These are phyloP conservation scores for Colossoma macropomum DNA, from an alignment of 2,113 vertebrate species.

Conservation along the genomic window DNA sequence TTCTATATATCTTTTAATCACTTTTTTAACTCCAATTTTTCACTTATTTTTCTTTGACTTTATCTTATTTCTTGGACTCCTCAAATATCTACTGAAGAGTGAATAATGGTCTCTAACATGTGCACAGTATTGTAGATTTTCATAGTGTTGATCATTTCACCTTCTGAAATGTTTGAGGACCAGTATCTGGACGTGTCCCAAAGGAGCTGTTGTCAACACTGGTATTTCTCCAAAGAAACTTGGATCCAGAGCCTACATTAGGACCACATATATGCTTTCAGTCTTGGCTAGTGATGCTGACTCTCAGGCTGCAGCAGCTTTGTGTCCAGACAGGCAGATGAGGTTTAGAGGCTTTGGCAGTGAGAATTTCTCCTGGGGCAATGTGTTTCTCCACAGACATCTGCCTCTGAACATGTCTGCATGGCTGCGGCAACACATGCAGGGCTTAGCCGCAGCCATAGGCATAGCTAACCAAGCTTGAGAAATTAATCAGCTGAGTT, in stretches of 20 bases:
- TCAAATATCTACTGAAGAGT: no score
- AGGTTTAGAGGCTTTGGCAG: constrained; percentile 36
- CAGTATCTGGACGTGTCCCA: not conserved
- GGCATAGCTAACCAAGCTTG: constrained; percentile 34
- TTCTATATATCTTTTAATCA: no score
- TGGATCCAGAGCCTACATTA: not conserved
- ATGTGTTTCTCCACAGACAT: constrained; percentile 29
- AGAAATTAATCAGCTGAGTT: constrained; percentile 5
- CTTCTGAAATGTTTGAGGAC: not conserved
- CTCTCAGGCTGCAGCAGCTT: constrained; percentile 3
- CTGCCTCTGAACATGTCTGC: constrained; percentile 23
- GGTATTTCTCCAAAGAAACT: not conserved
- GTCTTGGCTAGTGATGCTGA: constrained; percentile 13
- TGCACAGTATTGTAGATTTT: not conserved
- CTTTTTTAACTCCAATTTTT: no score
- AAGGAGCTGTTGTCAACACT: not conserved
- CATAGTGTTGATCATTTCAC: not conserved
- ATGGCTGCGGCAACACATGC: constrained; percentile 27
- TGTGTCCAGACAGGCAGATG: constrained; percentile 31
- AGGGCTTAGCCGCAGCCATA: constrained; percentile 21
- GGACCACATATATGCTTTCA: not conserved
- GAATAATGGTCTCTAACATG: no score
- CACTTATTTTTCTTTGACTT: no score
- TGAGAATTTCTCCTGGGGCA: constrained; percentile 25
- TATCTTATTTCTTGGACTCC: no score